These are phyloP conservation scores for Limnephilus marmoratus DNA, from an alignment of 2,888 invertebrate species.

Conservation along the genomic window DNA sequence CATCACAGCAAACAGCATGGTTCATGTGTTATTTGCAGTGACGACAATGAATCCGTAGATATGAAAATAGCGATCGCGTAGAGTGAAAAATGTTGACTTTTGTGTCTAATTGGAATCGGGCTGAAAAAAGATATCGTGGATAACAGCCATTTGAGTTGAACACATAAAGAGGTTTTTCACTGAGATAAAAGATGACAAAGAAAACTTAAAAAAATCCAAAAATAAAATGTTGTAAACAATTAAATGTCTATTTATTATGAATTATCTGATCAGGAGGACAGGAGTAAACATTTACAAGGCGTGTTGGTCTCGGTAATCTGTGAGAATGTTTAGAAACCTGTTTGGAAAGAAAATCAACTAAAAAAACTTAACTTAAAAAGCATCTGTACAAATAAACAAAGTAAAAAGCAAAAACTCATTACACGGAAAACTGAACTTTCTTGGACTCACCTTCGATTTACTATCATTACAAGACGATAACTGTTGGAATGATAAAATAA, in stretches of 20 bases:
- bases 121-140: too few species aligned
- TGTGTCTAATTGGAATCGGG: too few species aligned
- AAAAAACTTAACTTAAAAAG: constrained; percentile 48
- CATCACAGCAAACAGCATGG: too few species aligned
- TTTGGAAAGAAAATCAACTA: constrained; percentile 39
- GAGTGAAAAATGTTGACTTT: too few species aligned
- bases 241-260: neutral
- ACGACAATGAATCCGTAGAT: too few species aligned
- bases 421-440: constrained; percentile 45
- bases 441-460: constrained; percentile 63
- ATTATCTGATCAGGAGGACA: neutral
- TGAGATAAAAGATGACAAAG: too few species aligned
- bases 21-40: too few species aligned
- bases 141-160: too few species aligned
- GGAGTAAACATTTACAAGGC: neutral
- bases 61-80: too few species aligned
- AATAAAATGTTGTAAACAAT: too few species aligned
- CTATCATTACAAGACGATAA: constrained; percentile 65
- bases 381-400: constrained; percentile 48
- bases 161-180: too few species aligned
- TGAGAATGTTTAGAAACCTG: neutral
- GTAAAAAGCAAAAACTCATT: constrained; percentile 60
- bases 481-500: constrained; percentile 65
- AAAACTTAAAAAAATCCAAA: neutral
- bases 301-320: neutral